Percentiles rank a stretch among this genome's conserved stretches.
Conservation (phyloP, 2,113 vertebrate species). For the Donacobius atricapilla region DNA sequence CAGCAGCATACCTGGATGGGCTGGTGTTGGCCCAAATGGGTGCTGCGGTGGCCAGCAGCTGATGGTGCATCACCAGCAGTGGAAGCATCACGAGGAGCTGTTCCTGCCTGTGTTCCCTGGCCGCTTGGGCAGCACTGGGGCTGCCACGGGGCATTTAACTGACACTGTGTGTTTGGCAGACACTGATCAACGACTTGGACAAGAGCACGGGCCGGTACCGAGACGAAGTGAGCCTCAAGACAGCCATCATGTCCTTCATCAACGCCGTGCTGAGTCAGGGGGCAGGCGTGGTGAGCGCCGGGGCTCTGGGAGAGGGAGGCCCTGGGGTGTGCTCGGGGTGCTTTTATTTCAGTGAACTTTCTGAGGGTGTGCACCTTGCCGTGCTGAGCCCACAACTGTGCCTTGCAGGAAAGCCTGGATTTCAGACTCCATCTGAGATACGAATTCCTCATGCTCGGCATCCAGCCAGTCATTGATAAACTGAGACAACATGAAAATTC, state of each 20-base stretch:
- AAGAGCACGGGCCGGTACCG: slow-evolving; percentile 93
- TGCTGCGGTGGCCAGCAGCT: background rate
- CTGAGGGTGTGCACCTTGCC: background rate
- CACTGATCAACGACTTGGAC: slow-evolving; percentile 94
- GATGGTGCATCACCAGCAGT: background rate
- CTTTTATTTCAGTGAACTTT: background rate
- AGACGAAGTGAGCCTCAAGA: slow-evolving; percentile 98
- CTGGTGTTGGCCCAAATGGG: background rate
- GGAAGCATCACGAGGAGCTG: background rate
- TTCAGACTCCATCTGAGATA: slow-evolving; percentile 97
- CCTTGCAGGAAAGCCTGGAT: slow-evolving; percentile 89
- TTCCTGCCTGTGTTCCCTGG: background rate
- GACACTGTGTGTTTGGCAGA: slow-evolving; percentile 68
- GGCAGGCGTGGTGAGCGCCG: slow-evolving; percentile 85
- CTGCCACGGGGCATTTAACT: background rate
- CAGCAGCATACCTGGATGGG: background rate
- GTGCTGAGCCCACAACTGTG: background rate
- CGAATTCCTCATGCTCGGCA: slow-evolving; percentile 97
- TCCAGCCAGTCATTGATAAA: slow-evolving; percentile 98
- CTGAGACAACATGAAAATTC: slow-evolving; percentile 95
- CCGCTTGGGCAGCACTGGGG: background rate
- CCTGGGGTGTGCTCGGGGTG: background rate
- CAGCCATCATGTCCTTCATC: slow-evolving; percentile 99
- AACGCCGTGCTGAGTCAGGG: slow-evolving; percentile 97
- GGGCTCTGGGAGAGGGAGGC: background rate